Conservation (phyloP, 2,113 vertebrate genomes). For the Xyrauchen texanus region DNA sequence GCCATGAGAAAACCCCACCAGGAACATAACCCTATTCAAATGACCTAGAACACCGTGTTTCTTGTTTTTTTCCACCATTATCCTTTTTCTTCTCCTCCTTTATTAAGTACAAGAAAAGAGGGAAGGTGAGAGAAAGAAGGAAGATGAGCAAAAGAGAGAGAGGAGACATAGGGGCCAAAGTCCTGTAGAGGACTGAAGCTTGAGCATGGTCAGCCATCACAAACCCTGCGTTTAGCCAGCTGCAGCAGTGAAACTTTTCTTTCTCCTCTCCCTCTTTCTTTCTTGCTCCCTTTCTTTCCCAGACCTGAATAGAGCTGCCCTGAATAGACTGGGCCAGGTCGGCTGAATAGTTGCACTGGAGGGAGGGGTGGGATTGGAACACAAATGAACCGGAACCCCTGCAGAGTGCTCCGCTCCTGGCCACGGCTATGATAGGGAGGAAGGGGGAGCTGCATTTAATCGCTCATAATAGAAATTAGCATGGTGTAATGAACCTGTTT, state of each 20-base stretch:
- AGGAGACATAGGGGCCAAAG: constrained; percentile 1
- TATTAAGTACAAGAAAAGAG: constrained; percentile 24
- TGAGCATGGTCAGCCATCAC: constrained; percentile 69
- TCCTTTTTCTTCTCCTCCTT: constrained; percentile 3
- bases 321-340: constrained; percentile 69
- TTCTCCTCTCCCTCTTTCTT: constrained; percentile 7
- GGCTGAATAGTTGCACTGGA: constrained; percentile 54
- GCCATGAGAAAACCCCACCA: not conserved
- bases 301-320: constrained; percentile 70
- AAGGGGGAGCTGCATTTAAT: constrained; percentile 66
- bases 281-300: constrained; percentile 57
- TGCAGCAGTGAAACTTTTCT: constrained; percentile 63
- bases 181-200: constrained; percentile 29
- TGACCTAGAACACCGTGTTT: constrained; percentile 16
- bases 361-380: constrained; percentile 44
- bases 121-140: constrained; percentile 24
- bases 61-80: constrained; percentile 27
- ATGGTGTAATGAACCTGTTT: constrained; percentile 67
- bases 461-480: constrained; percentile 74
- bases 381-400: constrained; percentile 59
- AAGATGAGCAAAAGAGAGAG: constrained; percentile 1
- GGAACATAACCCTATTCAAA: constrained; percentile 19
- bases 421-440: constrained; percentile 54
- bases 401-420: constrained; percentile 54
- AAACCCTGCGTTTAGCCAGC: constrained; percentile 24